Evolutionary conservation across 2,113 vertebrate species (phyloP).

Genomic region (Illadopsis cleaveri): DNA sequence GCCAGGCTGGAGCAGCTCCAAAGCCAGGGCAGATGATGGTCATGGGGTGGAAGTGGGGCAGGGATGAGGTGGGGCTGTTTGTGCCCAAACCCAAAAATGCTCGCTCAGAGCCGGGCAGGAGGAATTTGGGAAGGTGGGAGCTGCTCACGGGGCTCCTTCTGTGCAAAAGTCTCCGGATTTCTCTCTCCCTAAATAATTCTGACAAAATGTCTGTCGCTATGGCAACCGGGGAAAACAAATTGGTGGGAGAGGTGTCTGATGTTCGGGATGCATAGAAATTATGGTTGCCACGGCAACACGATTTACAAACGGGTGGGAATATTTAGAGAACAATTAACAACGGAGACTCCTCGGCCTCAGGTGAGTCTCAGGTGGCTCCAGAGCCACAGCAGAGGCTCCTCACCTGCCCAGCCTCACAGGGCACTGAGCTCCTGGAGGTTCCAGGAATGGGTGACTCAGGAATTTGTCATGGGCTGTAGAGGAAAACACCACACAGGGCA

Average conservation of each 20-base stretch:
- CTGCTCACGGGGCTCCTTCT: neutral
- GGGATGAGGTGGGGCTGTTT: neutral
- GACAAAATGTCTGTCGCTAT: conserved; percentile 32
- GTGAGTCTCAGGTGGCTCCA: neutral
- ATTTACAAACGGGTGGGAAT: neutral
- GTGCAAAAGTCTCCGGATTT: neutral
- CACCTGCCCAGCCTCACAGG: neutral
- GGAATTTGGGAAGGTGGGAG: neutral
- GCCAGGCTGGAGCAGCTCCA: neutral
- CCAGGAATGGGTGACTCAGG: neutral
- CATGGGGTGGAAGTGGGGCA: neutral
- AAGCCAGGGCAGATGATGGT: rapidly evolving
- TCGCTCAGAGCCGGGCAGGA: neutral
- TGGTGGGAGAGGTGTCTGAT: conserved; percentile 21
- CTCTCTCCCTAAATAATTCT: conserved; percentile 13
- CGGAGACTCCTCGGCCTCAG: rapidly evolving
- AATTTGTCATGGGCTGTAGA: rapidly evolving
- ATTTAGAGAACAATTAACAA: neutral
- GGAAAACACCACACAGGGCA: rapidly evolving
- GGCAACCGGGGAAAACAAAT: conserved; percentile 52
- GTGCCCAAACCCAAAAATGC: rapidly evolving
- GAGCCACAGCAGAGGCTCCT: neutral
- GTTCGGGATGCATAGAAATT: neutral
- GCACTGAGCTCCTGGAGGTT: neutral
- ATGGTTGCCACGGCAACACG: neutral